phyloP scores from a whole-genome alignment of 2,797 vertebrate genomes.

The Staurois parvus region DNA sequence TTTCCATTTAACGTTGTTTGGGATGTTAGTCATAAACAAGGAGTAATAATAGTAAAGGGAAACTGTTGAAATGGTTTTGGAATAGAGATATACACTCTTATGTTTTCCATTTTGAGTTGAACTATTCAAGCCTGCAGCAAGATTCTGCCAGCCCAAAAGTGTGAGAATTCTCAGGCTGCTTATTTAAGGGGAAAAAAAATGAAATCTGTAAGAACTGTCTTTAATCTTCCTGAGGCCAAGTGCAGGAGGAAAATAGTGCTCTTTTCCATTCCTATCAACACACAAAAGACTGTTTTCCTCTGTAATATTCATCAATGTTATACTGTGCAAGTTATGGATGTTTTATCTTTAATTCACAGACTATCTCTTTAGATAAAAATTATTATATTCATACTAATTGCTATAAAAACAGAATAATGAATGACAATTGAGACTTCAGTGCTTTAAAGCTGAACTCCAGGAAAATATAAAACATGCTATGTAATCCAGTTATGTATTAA shows the following conservation, averaged over 20 bases:
- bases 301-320: slow-evolving; percentile 2
- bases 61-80: not conserved
- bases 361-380: too few relatives aligned
- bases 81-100: slow-evolving; percentile 63
- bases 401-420: too few relatives aligned
- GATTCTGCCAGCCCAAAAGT: slow-evolving; percentile 53
- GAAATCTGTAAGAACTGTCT: slow-evolving; percentile 51
- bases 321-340: too few relatives aligned
- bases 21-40: too few relatives aligned
- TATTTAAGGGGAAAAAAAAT: slow-evolving; percentile 28
- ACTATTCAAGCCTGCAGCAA: slow-evolving; percentile 59
- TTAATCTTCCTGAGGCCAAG: slow-evolving; percentile 61
- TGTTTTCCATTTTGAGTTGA: slow-evolving; percentile 60
- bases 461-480: too few relatives aligned
- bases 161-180: slow-evolving; percentile 66
- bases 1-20: too few relatives aligned
- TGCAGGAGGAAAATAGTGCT: slow-evolving; percentile 7
- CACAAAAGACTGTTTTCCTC: slow-evolving; percentile 49
- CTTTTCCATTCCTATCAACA: slow-evolving; percentile 60
- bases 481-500: too few relatives aligned
- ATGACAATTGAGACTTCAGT: too few relatives aligned
- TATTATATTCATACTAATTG: too few relatives aligned
- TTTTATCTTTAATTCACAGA: too few relatives aligned
- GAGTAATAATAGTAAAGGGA: too few relatives aligned
- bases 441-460: too few relatives aligned